These are phyloP conservation scores for Mizuhopecten yessoensis DNA, from an alignment of 1,140 invertebrate species.

Conservation along the genomic window DNA sequence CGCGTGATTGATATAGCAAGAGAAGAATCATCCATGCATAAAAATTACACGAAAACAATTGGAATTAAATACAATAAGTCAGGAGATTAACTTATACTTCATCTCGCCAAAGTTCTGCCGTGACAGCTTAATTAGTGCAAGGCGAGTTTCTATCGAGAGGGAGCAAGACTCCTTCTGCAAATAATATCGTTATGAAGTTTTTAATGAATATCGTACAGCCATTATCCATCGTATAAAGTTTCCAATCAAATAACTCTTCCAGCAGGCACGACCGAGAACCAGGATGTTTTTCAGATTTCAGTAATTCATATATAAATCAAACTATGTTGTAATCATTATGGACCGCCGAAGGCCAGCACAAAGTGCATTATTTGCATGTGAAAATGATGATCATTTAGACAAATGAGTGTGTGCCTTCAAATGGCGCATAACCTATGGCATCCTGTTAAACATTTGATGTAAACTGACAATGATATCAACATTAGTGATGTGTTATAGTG, in stretches of 20 bases:
- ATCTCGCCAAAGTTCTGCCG: neutral
- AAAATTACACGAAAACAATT: slow-evolving; percentile 1
- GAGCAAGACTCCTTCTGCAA: neutral
- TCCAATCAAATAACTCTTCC: neutral
- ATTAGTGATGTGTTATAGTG: too few relatives aligned
- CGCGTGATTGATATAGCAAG: slow-evolving; percentile 1
- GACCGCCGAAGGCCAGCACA: neutral
- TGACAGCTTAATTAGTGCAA: neutral
- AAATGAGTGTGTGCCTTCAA: neutral
- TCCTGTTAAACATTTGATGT: neutral
- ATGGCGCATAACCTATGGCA: neutral
- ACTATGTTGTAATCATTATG: neutral
- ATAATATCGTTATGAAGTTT: slow-evolving; percentile 17
- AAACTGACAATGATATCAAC: neutral
- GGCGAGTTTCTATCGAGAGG: neutral
- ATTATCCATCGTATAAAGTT: neutral
- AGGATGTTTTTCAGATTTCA: neutral
- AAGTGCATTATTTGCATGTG: neutral
- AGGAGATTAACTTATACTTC: slow-evolving; percentile 17
- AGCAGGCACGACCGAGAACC: neutral
- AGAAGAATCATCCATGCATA: neutral
- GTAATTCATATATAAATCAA: neutral
- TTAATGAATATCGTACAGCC: neutral
- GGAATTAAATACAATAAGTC: slow-evolving; percentile 28
- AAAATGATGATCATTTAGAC: neutral